These are phyloP conservation scores for Lycopodina hypogea DNA, from an alignment of 37 sponge, comb jelly and placozoan species.

Conservation along the genomic window DNA sequence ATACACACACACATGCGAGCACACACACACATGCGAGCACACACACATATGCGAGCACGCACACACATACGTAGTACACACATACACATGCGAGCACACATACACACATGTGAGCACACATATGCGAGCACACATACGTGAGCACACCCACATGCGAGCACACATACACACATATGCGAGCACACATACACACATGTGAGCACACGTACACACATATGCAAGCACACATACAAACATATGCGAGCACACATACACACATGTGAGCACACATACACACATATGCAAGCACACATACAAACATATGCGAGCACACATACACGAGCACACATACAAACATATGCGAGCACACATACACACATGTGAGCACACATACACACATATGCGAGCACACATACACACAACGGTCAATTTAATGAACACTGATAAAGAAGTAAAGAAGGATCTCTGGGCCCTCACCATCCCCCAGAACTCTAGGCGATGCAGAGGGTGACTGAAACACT, in stretches of 20 bases:
- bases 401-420: neutral
- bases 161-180: neutral
- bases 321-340: neutral
- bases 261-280: neutral
- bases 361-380: too few relatives aligned
- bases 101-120: too few relatives aligned
- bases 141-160: too few relatives aligned
- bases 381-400: neutral
- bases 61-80: neutral
- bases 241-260: neutral
- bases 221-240: too few relatives aligned
- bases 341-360: neutral
- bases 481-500: conserved; percentile 44
- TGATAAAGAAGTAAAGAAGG: neutral
- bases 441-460: conserved; percentile 1
- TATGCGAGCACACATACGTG: neutral
- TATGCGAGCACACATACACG: too few relatives aligned
- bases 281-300: too few relatives aligned
- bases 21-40: neutral
- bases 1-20: neutral
- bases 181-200: neutral
- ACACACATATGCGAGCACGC: too few relatives aligned
- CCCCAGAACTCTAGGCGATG: conserved; percentile 55
- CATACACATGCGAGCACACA: too few relatives aligned
- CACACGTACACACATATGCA: too few relatives aligned